A percentile compares a stretch with the other conserved stretches of the same genome.
Evolutionary conservation across 2,113 vertebrate genomes (phyloP).

Genomic region (Alces alces): DNA sequence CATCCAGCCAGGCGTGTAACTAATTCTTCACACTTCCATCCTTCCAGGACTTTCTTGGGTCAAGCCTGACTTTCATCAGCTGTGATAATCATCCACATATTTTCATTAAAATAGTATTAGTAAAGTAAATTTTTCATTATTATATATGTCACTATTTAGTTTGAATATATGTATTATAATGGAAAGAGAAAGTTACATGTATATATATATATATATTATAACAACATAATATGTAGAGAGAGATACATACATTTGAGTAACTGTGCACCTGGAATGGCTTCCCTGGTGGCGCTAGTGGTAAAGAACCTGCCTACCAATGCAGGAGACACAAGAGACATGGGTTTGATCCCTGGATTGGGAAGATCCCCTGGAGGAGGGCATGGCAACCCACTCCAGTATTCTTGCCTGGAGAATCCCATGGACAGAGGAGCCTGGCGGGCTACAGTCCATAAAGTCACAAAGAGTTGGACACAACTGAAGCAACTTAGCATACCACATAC

Average conservation of each 20-base stretch:
- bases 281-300: background rate
- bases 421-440: background rate
- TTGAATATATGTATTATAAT: background rate
- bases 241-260: background rate
- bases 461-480: background rate
- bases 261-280: background rate
- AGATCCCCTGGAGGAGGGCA: background rate
- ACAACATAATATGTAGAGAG: background rate
- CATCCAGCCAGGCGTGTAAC: rapidly evolving
- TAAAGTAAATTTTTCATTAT: background rate
- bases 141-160: background rate
- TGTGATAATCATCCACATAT: background rate
- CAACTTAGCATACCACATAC: background rate
- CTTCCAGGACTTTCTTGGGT: background rate
- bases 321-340: background rate
- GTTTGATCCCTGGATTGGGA: background rate
- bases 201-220: background rate
- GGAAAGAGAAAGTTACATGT: background rate
- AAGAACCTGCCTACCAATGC: background rate
- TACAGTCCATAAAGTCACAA: background rate
- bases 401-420: background rate
- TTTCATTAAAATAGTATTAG: background rate
- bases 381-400: background rate
- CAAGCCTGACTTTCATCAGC: background rate
- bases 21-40: background rate